Base-by-base conservation (phyloP, 92 coral and sea anemone genomes). In the Epizoanthus scotinus region DNA sequence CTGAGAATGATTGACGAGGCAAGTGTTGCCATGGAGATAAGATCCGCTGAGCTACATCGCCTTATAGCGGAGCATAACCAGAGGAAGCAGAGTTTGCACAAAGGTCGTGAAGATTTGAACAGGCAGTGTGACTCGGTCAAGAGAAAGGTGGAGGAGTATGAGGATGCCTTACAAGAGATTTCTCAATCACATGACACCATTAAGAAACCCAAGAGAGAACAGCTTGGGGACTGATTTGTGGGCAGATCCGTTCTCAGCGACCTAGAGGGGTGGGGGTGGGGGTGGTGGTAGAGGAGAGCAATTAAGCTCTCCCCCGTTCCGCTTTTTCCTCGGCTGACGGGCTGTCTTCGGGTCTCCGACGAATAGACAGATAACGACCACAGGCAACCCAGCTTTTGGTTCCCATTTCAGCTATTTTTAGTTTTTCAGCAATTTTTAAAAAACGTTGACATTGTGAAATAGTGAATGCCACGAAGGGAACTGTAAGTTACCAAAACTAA, bases 81-180 rank as follows among this genome's bases (percentile, higher is more conserved):
- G 34, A 75, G 24, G 9, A 75, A 9, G 63, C 31, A 75, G 67
- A 60, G 53, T 20, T 31, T 75, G n/a, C 55, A 55, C 24, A 59
- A 60, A 22, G 81, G 44, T 57, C 60, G 63, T 58, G 68, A 75
- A 24, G 63, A 25, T 34, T 67, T 75, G 54, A 59, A 25, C 52
- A 75, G 36, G 15, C 81, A 75, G 57, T 59, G 81, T 60, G 68
- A n/a, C 44, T 54, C 38, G 12, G 22, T 75, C 22, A 75, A 75
- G 57, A 40, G 81, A 24, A 75, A 75, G 55, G 81, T 60, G 9
- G 81, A 75, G 49, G 81, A 75, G 69, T 75, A 75, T 59, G 81
- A 75, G 38, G 24, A 38, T 28, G 81, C 81, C 5, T 75, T 75
- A 3, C 38, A 36, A 54, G 81, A 75, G 68, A 75, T 75, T 20